Conservation (phyloP, 2,113 vertebrate genomes). For the Hemibates koningsi region DNA sequence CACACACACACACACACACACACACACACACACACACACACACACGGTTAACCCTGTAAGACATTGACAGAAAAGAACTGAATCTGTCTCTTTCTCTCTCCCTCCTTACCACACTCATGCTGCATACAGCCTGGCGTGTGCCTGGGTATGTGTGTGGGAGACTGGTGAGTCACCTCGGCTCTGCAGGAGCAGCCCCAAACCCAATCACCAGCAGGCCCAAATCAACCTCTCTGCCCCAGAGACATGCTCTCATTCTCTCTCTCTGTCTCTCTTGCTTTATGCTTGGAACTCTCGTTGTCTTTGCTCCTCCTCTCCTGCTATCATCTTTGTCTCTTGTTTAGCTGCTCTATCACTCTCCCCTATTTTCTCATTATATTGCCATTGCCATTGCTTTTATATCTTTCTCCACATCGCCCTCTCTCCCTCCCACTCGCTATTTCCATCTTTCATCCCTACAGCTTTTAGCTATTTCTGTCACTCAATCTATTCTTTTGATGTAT, state of each 20-base stretch:
- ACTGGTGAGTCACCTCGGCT: slow-evolving; percentile 49
- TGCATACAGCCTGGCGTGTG: not conserved
- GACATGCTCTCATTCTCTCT: slow-evolving; percentile 15
- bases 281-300: not conserved
- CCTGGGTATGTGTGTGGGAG: slow-evolving; percentile 20
- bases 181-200: slow-evolving; percentile 30
- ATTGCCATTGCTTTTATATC: slow-evolving; percentile 28
- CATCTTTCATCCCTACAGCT: slow-evolving; percentile 28
- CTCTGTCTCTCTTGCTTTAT: not conserved
- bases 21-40: not conserved
- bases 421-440: not conserved
- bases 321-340: not conserved
- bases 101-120: not conserved
- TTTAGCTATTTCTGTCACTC: slow-evolving; percentile 30
- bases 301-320: not conserved
- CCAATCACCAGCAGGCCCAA: slow-evolving; percentile 45
- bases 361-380: slow-evolving; percentile 43
- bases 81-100: not conserved
- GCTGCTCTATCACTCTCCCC: not conserved
- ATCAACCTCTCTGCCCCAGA: slow-evolving; percentile 32
- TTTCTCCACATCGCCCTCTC: not conserved
- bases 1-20: not conserved
- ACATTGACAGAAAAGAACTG: not conserved
- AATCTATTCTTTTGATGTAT: slow-evolving; percentile 20
- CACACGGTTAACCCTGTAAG: not conserved